A percentile compares a stretch with the other conserved stretches of the same genome.
Conservation (phyloP, 2,797 vertebrate species). For the Eulemur mongoz region DNA sequence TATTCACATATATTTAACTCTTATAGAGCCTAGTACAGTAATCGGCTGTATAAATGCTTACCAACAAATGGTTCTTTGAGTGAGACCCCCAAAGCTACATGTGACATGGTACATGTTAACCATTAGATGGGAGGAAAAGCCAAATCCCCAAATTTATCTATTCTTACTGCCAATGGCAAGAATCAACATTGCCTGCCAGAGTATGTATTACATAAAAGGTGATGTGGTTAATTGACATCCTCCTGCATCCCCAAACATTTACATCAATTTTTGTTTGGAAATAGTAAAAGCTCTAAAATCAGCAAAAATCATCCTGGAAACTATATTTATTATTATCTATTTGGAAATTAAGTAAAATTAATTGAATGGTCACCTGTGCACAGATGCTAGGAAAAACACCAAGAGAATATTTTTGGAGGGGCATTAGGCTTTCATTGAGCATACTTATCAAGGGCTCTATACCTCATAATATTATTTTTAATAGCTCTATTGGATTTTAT, state of each 20-base stretch:
- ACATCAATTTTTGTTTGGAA: not conserved
- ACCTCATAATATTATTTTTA: conserved; percentile 40
- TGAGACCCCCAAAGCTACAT: not conserved
- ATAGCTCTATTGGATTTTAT: not conserved
- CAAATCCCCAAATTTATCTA: not conserved
- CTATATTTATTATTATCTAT: not conserved
- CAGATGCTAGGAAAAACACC: not conserved
- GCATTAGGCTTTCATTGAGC: not conserved
- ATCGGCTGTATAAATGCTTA: not conserved
- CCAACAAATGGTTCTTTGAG: not conserved
- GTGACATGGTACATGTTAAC: not conserved
- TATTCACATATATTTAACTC: conserved; percentile 7
- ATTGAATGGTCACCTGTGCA: not conserved
- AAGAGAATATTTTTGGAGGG: not conserved
- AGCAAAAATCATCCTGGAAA: not conserved
- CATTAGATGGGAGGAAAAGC: not conserved
- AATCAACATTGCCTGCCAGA: not conserved
- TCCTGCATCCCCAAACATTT: not conserved
- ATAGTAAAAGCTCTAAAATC: not conserved
- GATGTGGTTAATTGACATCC: not conserved
- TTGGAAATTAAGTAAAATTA: conserved; percentile 11
- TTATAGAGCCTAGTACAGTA: not conserved
- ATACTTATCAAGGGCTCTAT: not conserved
- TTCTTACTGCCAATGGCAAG: not conserved
- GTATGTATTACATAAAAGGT: not conserved